Evolutionary conservation across 2,888 invertebrate genomes (phyloP), one percentile per base, ranked within the genome.

Genomic region (Stenoptilia bipunctidactyla): DNA sequence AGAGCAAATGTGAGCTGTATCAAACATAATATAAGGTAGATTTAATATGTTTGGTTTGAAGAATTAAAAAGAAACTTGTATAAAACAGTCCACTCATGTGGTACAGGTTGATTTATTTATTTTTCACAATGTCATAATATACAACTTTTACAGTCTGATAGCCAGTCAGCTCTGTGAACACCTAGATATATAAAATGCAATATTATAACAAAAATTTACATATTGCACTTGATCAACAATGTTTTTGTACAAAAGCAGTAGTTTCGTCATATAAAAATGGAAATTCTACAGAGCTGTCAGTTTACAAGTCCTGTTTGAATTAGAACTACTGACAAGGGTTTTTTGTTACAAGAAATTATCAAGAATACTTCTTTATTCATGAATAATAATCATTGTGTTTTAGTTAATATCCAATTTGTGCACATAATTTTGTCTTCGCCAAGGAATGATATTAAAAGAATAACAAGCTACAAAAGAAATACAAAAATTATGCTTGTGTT

Each of bases 71-170:
- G n/a, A n/a, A n/a, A n/a, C n/a, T n/a, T n/a, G n/a, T 20, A 20
- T 8, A 76, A 79, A 76, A 70, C 72, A 68, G 71, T 56, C 73
- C 76, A 76, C 75, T 68, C 56, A 3, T 56, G 75, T 72, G 76
- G 75, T 64, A 67, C 61, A 70, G 68, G 72, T 69, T 62, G 71
- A 74, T 82, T 82, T 80, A 80, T 77, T 80, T 56, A 55, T 59
- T 67, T 64, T 66, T 65, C 65, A 62, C 61, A 68, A 57, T 67
- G 66, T 68, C 62, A 58, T 62, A 58, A 51, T 58, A 58, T 65
- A 69, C 63, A 73, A 59, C 56, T 58, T 27, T 39, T 40, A 45
- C 43, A 30, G n/a, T 8, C 2, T 38, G 38, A 2, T 3, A 30
- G 30, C 10, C 30, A 6, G n/a, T 25, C n/a, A 30, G 12, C 30